Evolutionary conservation across 35 echinoderm and acorn worm species (phyloP).

Genomic region (Chiridota heheva): DNA sequence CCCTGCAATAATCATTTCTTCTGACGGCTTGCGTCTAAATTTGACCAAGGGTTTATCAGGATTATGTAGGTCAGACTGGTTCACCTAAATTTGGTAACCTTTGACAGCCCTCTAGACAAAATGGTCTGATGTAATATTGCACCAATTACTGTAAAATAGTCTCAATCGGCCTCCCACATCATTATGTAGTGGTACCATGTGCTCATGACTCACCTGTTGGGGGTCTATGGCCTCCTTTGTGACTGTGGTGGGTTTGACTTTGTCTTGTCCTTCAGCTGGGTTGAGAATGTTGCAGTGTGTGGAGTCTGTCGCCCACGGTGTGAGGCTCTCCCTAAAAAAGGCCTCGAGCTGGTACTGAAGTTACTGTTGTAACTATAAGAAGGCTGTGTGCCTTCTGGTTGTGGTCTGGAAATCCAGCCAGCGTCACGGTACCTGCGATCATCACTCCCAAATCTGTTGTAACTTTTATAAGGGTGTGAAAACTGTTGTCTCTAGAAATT

Average conservation of each 20-base stretch:
- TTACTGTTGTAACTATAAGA: too few relatives aligned
- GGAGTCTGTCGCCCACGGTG: too few relatives aligned
- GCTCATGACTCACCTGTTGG: background rate
- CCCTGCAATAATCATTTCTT: background rate
- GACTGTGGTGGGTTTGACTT: slow-evolving; percentile 7
- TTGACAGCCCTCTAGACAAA: slow-evolving; percentile 26
- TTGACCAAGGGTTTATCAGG: background rate
- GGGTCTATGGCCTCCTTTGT: slow-evolving; percentile 16
- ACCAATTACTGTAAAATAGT: slow-evolving; percentile 37
- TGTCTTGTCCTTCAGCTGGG: background rate
- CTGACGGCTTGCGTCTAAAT: background rate
- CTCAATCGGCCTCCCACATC: slow-evolving; percentile 45
- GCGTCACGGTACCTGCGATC: too few relatives aligned
- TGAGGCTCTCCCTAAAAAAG: too few relatives aligned
- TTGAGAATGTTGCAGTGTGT: too few relatives aligned
- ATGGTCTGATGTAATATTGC: slow-evolving; percentile 46
- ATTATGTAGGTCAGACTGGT: background rate
- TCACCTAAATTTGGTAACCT: slow-evolving; percentile 31
- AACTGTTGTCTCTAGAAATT: background rate
- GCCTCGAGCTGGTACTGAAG: too few relatives aligned
- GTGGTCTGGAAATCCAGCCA: too few relatives aligned
- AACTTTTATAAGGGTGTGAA: background rate
- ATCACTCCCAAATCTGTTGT: background rate
- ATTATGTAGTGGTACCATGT: background rate
- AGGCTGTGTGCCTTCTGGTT: too few relatives aligned